Conservation (phyloP, 2,113 vertebrate species). For the Siniperca chuatsi region DNA sequence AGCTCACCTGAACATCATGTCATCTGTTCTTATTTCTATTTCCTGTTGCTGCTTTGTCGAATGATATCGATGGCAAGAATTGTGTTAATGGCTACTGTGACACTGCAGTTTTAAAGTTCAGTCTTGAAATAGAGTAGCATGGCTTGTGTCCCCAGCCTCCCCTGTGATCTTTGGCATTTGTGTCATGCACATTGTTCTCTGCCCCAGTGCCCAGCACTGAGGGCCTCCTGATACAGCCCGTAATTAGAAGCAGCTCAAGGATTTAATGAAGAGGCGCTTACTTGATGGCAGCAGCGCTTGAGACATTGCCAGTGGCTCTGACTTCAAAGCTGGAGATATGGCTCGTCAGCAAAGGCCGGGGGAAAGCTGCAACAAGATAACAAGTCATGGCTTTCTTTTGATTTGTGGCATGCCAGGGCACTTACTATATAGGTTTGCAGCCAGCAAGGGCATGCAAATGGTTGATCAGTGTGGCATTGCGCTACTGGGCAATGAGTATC, state of each 20-base stretch:
- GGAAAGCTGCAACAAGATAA: conserved; percentile 87
- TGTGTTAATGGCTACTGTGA: neutral
- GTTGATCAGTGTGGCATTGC: conserved; percentile 68
- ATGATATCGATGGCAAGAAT: neutral
- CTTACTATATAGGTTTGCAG: conserved; percentile 81
- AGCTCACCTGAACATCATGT: conserved; percentile 15
- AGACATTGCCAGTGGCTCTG: conserved; percentile 84
- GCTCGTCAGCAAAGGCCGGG: conserved; percentile 78
- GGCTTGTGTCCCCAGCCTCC: conserved; percentile 20
- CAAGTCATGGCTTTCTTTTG: conserved; percentile 86
- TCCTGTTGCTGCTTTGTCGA: neutral
- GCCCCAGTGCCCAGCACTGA: conserved; percentile 55
- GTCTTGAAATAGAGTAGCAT: conserved; percentile 13
- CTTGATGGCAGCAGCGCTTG: conserved; percentile 74
- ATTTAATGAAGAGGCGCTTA: conserved; percentile 80
- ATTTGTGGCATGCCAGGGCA: conserved; percentile 83
- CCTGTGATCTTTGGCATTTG: conserved; percentile 58
- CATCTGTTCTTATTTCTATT: conserved; percentile 8
- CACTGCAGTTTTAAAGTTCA: conserved; percentile 23
- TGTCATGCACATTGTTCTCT: conserved; percentile 73
- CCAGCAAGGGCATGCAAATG: conserved; percentile 64
- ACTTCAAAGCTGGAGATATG: conserved; percentile 89
- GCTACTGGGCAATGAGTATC: conserved; percentile 50
- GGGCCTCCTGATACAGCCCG: conserved; percentile 58
- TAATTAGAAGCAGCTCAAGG: conserved; percentile 83